phyloP scores from a whole-genome alignment of 2,888 invertebrate genomes.

The Temnothorax rugatulus region DNA sequence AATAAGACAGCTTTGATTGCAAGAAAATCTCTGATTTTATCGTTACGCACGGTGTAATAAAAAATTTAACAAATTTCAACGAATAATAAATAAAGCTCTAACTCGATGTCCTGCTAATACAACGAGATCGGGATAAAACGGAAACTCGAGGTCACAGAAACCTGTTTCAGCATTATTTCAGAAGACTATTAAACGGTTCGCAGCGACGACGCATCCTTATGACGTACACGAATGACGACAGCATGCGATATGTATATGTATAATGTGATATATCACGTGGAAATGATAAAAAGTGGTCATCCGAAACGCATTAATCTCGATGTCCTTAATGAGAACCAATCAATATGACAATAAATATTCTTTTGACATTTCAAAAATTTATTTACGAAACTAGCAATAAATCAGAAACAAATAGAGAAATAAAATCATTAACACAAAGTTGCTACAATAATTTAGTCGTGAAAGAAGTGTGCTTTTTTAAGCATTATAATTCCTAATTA shows the following conservation, averaged over 20 bases:
- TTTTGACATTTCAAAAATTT: not conserved
- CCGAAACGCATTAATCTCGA: not conserved
- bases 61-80: not conserved
- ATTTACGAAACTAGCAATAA: not conserved
- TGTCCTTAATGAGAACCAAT: not conserved
- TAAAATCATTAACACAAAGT: not conserved
- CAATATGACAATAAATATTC: not conserved
- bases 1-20: not conserved
- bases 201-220: not conserved
- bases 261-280: not conserved
- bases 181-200: constrained; percentile 18
- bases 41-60: not conserved
- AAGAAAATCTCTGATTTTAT: not conserved
- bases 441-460: constrained; percentile 1
- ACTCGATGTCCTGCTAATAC: not conserved
- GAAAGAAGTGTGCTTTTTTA: not conserved
- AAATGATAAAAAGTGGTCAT: not conserved
- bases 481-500: not conserved
- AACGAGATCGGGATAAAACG: constrained; percentile 4
- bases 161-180: constrained; percentile 46
- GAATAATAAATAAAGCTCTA: not conserved
- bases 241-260: not conserved
- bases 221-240: not conserved
- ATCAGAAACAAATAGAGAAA: not conserved
- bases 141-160: constrained; percentile 28